Evolutionary conservation across 2,797 vertebrate genomes (phyloP).

Genomic region (Carapus acus): DNA sequence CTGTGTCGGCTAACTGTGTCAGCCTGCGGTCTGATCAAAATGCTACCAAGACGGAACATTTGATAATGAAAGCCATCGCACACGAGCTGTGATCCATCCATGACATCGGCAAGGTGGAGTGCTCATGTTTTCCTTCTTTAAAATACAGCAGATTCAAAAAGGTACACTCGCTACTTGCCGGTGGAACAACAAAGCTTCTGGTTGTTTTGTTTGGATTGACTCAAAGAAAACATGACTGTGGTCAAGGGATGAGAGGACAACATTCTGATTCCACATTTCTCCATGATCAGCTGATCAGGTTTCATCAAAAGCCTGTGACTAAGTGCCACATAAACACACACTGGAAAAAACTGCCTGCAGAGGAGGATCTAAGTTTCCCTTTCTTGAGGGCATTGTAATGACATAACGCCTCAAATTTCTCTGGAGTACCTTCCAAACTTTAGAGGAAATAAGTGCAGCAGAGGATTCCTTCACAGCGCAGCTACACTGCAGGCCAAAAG

Average conservation of each 20-base stretch:
- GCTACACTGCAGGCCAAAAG: no score
- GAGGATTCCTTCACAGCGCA: no score
- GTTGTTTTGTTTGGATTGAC: slow-evolving; percentile 57
- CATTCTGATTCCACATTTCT: slow-evolving; percentile 26
- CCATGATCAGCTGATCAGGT: slow-evolving; percentile 61
- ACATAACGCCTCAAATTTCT: no score
- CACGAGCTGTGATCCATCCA: no score
- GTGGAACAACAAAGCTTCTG: slow-evolving; percentile 40
- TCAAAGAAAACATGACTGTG: slow-evolving; percentile 33
- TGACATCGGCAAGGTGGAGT: slow-evolving; percentile 60
- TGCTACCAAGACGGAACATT: slow-evolving; percentile 49
- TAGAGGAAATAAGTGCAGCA: no score
- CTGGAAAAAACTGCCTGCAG: no score
- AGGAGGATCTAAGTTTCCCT: no score
- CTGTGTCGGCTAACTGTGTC: slow-evolving; percentile 51
- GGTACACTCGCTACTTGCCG: slow-evolving; percentile 30
- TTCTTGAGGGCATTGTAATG: no score
- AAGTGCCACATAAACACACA: no score
- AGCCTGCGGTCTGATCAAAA: slow-evolving; percentile 35
- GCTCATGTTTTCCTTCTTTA: slow-evolving; percentile 46
- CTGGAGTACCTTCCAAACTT: no score
- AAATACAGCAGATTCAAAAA: slow-evolving; percentile 54
- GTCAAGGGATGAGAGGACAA: slow-evolving; percentile 34
- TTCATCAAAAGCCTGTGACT: slow-evolving; percentile 48
- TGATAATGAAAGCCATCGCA: slow-evolving; percentile 47